Evolutionary conservation across 2,113 vertebrate species (phyloP).

Genomic region (Cervus canadensis): DNA sequence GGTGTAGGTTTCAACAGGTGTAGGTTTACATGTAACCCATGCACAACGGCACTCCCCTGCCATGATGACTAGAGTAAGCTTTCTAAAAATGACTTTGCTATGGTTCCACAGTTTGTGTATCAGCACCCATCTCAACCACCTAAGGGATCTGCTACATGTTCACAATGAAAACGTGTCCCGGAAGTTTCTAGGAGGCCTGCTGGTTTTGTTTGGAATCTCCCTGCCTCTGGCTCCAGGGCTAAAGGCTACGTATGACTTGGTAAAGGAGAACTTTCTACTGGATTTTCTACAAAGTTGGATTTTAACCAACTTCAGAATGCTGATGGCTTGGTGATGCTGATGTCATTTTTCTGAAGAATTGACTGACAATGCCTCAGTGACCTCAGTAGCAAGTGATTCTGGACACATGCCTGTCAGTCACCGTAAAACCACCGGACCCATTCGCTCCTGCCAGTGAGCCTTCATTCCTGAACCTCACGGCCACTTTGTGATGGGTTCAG

Average conservation of each 20-base stretch:
- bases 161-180: not conserved
- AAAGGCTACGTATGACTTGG: not conserved
- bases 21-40: not conserved
- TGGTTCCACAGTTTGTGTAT: not conserved
- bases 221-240: not conserved
- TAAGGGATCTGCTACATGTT: too few relatives aligned
- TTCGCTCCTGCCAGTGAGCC: not conserved
- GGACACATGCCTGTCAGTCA: not conserved
- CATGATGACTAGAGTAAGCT: not conserved
- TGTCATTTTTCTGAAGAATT: not conserved
- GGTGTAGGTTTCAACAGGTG: not conserved
- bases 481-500: not conserved
- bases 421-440: not conserved
- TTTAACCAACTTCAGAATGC: not conserved
- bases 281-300: not conserved
- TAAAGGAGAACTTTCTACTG: not conserved
- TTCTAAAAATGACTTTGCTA: not conserved
- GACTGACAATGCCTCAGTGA: not conserved
- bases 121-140: not conserved
- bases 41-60: not conserved
- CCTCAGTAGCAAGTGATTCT: not conserved
- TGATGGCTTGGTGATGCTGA: not conserved
- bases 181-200: not conserved
- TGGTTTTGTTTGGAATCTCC: not conserved
- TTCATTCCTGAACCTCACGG: not conserved